Evolutionary conservation across 2,888 invertebrate species (phyloP), one percentile per base, ranked within the genome.

Genomic region (Physocephala rufipes): DNA sequence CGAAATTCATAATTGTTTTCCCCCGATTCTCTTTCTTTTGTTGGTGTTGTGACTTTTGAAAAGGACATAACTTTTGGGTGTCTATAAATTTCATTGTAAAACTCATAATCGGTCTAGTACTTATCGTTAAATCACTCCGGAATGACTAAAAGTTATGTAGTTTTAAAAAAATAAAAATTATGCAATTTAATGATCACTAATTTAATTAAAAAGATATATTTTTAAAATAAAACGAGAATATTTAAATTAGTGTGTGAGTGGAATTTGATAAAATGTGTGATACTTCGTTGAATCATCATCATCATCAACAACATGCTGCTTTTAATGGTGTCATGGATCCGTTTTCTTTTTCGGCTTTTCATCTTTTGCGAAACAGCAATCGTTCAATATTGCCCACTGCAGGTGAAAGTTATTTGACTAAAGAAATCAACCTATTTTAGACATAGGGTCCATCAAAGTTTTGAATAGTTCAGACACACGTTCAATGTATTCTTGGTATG

Each of bases 341-440:
- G 4, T 82, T 82, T 71, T 79, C 90, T 0, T 88, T 91, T 76
- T 90, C 91, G 0, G 90, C 91, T 2, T 87, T 91, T 68, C 88
- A 90, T 75, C 86, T 92, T 15, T 84, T 92, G 30, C 86, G 90
- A 71, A 91, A 89, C 76, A 91, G 91, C 84, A 92, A 91, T 83
- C 89, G 91, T 73, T 87, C 92, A 74, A 82, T 91, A 21, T 87
- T 89, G 26, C 89, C 89, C 5, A 87, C 90, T 19, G 87, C 90
- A 84, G 91, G 91, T 90, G 74, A 74, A 72, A 24, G 15, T 45
- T 19, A 28, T 21, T 30, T 16, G 43, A 43, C 9, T 21, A 62
- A 43, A 62, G 1, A 16, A 62, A 62, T 43, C 12, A 21, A 59
- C n/a, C n/a, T n/a, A n/a, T n/a, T n/a, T n/a, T n/a, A n/a, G n/a